Evolutionary conservation across 30 jellyfish, hydroid and myxozoan genomes (phyloP), one percentile per base, ranked within the genome.

Genomic region (Mastigias papua): DNA sequence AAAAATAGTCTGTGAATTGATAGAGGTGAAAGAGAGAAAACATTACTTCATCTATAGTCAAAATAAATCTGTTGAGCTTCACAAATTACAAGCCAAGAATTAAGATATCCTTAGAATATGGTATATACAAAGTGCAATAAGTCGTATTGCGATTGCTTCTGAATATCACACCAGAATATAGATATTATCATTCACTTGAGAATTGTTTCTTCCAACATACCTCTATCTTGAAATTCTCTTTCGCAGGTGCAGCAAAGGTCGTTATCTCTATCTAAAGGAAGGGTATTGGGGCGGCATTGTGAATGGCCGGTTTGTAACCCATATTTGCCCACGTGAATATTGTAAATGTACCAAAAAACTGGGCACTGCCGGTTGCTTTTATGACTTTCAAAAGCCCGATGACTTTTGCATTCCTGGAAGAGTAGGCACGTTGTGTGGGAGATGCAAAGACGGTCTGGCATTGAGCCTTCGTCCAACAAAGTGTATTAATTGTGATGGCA

Each of bases 251-350:
- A 67, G 82, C 16, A 37, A 49, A 26, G 87, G 87, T 26, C 85
- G 85, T 4, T 86, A 86, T 63, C 75, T 88, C 1, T 78, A 65
- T 50, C 78, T 88, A 30, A 78, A 88, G 34, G 84, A 66, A 50
- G 96, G 91, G 49, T 69, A 69, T 33, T 88, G 96, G 96, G 91
- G 86, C 8, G 87, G 87, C 25, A 42, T 88, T 0, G 65, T 79
- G 1, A 78, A 88, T 66, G 91, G 96, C 5, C 22, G 34, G 67
- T 72, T 88, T 73, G 87, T 88, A 28, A 77, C 96, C 6, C 26
- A 72, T 63, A 70, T 58, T 30, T 88, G 96, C 66, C 96, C 96
- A 42, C 64, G 84, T 9, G 91, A 87, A n/a, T 88, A 88, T 60
- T 88, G 96, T 73, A 29, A 65, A 22, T 88, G 96, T 54, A n/a